phyloP scores from a whole-genome alignment of 2,888 invertebrate species.

The Alcis repandata region DNA sequence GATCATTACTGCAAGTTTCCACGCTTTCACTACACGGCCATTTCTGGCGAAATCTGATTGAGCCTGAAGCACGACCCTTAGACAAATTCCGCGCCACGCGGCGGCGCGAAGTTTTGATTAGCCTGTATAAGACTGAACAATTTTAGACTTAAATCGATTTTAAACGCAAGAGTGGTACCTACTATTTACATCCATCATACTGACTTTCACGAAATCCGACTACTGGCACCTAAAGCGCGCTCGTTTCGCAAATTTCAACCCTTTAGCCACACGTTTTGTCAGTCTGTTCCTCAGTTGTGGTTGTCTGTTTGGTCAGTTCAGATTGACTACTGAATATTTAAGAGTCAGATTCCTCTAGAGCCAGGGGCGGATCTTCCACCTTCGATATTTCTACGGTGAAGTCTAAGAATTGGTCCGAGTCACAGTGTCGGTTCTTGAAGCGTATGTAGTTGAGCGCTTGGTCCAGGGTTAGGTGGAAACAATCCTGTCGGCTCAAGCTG shows the following conservation, averaged over 20 bases:
- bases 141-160: no score
- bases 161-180: no score
- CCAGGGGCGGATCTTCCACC: constrained; percentile 45
- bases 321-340: constrained; percentile 46
- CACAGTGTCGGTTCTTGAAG: constrained; percentile 67
- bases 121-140: no score
- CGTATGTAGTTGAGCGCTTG: constrained; percentile 76
- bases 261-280: constrained; percentile 28
- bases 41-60: no score
- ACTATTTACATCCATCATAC: no score
- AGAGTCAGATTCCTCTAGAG: constrained; percentile 57
- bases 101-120: no score
- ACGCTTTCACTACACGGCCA: constrained; percentile 26
- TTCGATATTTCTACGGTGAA: constrained; percentile 62
- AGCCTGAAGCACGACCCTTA: no score
- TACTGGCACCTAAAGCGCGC: constrained; percentile 19
- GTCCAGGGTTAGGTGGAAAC: constrained; percentile 76
- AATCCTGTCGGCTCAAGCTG: constrained; percentile 73
- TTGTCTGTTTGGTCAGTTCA: constrained; percentile 29
- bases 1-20: constrained; percentile 18
- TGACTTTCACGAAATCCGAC: no score
- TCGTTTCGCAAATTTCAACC: constrained; percentile 18
- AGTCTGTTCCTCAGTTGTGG: no score
- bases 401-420: constrained; percentile 66
- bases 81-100: no score